These are phyloP conservation scores for Carapus acus DNA, from an alignment of 2,797 vertebrate genomes.

Conservation along the genomic window DNA sequence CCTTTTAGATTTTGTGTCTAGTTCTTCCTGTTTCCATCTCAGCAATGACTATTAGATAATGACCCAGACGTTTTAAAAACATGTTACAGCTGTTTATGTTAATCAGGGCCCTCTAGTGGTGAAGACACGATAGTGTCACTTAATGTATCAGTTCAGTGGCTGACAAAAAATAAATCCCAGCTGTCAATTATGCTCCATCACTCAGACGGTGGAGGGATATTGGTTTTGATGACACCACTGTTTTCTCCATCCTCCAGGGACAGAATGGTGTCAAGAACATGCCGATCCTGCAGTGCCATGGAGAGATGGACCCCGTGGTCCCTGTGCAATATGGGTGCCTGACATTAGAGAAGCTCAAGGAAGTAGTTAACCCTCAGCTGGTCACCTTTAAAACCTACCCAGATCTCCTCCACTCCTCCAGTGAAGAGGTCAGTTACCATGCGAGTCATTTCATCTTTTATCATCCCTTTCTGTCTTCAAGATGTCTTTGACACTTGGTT, in stretches of 20 bases:
- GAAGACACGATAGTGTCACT: too few relatives aligned
- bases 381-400: conserved; percentile 88
- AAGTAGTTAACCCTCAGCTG: conserved; percentile 79
- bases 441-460: background rate
- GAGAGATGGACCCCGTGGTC: conserved; percentile 88
- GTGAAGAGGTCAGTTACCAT: conserved; percentile 52
- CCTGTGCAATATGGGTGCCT: conserved; percentile 82
- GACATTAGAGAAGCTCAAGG: conserved; percentile 87
- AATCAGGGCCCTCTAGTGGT: too few relatives aligned
- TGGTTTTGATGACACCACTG: background rate
- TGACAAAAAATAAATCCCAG: too few relatives aligned
- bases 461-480: background rate
- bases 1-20: too few relatives aligned
- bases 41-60: too few relatives aligned
- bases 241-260: conserved; percentile 50
- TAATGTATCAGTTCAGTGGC: too few relatives aligned
- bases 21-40: too few relatives aligned
- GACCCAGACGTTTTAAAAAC: too few relatives aligned
- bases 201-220: too few relatives aligned
- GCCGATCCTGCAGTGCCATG: conserved; percentile 93
- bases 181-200: too few relatives aligned
- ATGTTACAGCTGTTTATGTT: too few relatives aligned
- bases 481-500: background rate
- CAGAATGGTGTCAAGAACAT: conserved; percentile 76
- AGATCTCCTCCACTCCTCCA: conserved; percentile 85